Evolutionary conservation across 2,888 invertebrate species (phyloP), one percentile per base, ranked within the genome.

Genomic region (Tetramorium bicarinatum): DNA sequence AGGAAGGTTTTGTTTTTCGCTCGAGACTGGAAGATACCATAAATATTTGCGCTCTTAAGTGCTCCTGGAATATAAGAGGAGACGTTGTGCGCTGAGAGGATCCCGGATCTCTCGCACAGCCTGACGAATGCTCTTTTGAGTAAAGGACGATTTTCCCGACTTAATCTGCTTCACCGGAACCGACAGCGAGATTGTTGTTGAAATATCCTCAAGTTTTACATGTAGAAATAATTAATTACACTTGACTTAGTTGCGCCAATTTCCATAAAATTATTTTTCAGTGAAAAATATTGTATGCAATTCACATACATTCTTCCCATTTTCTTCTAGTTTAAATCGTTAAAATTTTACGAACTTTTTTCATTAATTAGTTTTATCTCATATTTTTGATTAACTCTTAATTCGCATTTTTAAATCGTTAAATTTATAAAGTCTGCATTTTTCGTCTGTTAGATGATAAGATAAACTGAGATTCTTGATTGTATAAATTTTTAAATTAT

Each of bases 31-130:
- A 86, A 88, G 90, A 90, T 90, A 92, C 91, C 92, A 92, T 93
- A 94, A 94, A 94, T 94, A 94, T 94, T 94, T 94, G 93, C 89
- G 90, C 77, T 91, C 87, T 91, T 92, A 92, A 93, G 92, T 92
- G 92, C 91, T 90, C 66, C 84, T 72, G 88, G 91, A 93, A 92
- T 92, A 91, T 87, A 88, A 91, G 89, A 89, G 81, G 80, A 87
- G 89, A 72, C 81, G 25, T 59, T 59, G 29, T 34, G 69, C 59
- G 13, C 34, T 59, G 18, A 62, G 59, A 74, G 13, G 7, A 67
- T 21, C 59, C 25, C 44, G 18, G 49, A 49, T 49, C 21, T 61
- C n/a, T 61, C 61, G 29, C 56, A 11, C 56, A 21, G 3, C 1
- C 44, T 18, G 29, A 56, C 7, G 34, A 56, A 69, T 69, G 59